phyloP scores from a whole-genome alignment of 1,140 invertebrate species.

The Cydia strobilella region DNA sequence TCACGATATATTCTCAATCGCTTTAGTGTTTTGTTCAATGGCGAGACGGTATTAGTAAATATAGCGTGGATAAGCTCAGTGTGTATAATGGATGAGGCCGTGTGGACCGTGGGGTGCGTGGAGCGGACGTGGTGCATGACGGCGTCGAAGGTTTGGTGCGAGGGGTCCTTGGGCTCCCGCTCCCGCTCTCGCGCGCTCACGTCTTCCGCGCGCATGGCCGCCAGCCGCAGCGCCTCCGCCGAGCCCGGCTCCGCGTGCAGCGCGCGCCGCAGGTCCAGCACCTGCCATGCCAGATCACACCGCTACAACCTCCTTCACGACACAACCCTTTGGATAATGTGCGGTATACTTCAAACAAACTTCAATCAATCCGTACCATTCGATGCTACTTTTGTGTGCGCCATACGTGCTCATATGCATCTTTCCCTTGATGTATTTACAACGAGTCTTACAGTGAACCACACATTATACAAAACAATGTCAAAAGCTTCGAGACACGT shows the following conservation, averaged over 20 bases:
- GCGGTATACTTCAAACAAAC: background rate
- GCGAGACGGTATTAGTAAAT: background rate
- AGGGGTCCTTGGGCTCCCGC: slow-evolving; percentile 43
- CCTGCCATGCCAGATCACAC: slow-evolving; percentile 80
- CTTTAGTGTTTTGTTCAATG: background rate
- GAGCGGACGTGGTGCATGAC: slow-evolving; percentile 76
- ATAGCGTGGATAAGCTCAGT: slow-evolving; percentile 37
- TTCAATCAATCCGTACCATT: background rate
- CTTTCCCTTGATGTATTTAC: background rate
- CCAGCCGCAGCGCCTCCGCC: slow-evolving; percentile 76
- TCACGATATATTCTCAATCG: too few relatives aligned
- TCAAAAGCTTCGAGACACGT: slow-evolving; percentile 26
- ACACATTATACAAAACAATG: slow-evolving; percentile 31
- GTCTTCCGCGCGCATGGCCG: slow-evolving; percentile 75
- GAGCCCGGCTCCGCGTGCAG: slow-evolving; percentile 83
- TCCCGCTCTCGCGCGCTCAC: slow-evolving; percentile 66
- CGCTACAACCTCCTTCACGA: slow-evolving; percentile 40
- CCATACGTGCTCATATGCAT: background rate
- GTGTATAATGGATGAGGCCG: slow-evolving; percentile 35
- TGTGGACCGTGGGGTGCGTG: slow-evolving; percentile 61
- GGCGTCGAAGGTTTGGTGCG: slow-evolving; percentile 77
- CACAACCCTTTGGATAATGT: slow-evolving; percentile 2
- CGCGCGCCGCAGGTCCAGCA: slow-evolving; percentile 84
- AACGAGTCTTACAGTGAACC: slow-evolving; percentile 31
- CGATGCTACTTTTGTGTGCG: background rate